These are phyloP conservation scores for cattle (Bos taurus) DNA, from an alignment of 2,113 vertebrate species.

Conservation along the genomic window DNA sequence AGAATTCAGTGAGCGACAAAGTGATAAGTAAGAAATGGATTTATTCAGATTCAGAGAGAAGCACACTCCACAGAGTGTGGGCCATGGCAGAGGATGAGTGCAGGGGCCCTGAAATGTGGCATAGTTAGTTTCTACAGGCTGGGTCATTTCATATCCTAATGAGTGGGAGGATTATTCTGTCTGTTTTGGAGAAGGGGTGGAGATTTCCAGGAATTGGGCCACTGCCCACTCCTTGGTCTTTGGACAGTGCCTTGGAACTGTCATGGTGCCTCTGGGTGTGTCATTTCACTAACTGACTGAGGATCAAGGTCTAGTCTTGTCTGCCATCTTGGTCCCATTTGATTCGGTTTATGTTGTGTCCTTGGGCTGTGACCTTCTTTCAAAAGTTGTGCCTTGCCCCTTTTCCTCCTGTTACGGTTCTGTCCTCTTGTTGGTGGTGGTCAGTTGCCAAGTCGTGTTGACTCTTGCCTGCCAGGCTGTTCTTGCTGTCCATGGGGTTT, in stretches of 20 bases:
- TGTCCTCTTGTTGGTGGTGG: not conserved
- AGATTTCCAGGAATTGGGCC: not conserved
- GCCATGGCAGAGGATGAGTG: not conserved
- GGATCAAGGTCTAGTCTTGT: not conserved
- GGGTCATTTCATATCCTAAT: not conserved
- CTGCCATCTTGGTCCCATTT: not conserved
- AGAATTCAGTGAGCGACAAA: not conserved
- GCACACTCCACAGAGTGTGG: not conserved
- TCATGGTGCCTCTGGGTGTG: not conserved
- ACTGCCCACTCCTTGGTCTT: not conserved
- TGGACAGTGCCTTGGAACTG: not conserved
- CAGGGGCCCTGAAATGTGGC: not conserved
- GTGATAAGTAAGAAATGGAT: not conserved
- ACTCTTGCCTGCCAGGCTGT: not conserved
- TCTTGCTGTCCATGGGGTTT: too few relatives aligned
- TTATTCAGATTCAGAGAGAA: not conserved
- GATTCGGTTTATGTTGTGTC: not conserved
- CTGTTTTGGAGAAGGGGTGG: not conserved
- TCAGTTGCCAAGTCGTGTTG: not conserved
- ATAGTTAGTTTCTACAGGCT: not conserved
- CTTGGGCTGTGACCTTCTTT: not conserved
- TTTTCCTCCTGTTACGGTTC: not conserved
- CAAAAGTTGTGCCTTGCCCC: not conserved
- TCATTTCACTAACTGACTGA: not conserved
- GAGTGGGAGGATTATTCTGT: not conserved